These are phyloP conservation scores for Channallabes apus DNA, from an alignment of 2,797 vertebrate genomes.

Conservation along the genomic window DNA sequence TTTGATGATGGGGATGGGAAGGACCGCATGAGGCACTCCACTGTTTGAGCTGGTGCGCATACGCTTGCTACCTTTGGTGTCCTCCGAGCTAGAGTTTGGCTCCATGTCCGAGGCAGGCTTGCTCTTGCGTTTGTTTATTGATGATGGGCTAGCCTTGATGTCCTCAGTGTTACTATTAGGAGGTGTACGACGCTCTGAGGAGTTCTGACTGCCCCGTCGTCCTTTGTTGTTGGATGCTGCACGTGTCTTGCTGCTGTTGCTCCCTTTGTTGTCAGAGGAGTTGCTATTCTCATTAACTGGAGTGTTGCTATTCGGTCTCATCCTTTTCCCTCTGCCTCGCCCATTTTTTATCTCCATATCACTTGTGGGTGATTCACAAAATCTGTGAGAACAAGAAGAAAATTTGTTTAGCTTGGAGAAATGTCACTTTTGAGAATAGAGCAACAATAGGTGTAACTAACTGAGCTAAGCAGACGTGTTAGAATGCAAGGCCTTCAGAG, in stretches of 20 bases:
- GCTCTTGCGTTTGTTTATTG: slow-evolving; percentile 90
- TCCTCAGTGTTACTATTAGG: slow-evolving; percentile 86
- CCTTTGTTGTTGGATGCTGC: slow-evolving; percentile 95
- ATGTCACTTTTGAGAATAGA: neutral
- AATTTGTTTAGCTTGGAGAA: neutral
- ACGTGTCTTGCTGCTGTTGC: slow-evolving; percentile 92
- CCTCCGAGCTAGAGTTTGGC: slow-evolving; percentile 97
- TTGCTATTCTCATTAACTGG: slow-evolving; percentile 87
- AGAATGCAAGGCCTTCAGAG: slow-evolving; percentile 10
- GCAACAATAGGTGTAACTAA: neutral
- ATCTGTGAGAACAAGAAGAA: slow-evolving; percentile 71
- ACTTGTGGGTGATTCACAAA: slow-evolving; percentile 98
- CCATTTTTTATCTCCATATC: slow-evolving; percentile 98
- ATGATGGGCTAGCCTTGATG: slow-evolving; percentile 94
- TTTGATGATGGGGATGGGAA: slow-evolving; percentile 80
- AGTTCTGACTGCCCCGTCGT: slow-evolving; percentile 93
- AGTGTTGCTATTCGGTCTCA: slow-evolving; percentile 95
- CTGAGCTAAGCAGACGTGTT: neutral
- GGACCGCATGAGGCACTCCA: slow-evolving; percentile 77
- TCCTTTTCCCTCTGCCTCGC: slow-evolving; percentile 93
- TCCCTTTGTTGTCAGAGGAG: slow-evolving; percentile 85
- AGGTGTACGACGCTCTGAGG: slow-evolving; percentile 90
- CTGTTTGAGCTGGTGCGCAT: slow-evolving; percentile 95
- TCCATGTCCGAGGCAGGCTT: slow-evolving; percentile 97
- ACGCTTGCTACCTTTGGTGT: slow-evolving; percentile 97